A percentile compares a stretch with the other conserved stretches of the same genome.
phyloP scores from a whole-genome alignment of 1,140 invertebrate genomes.

The Ooceraea biroi region DNA sequence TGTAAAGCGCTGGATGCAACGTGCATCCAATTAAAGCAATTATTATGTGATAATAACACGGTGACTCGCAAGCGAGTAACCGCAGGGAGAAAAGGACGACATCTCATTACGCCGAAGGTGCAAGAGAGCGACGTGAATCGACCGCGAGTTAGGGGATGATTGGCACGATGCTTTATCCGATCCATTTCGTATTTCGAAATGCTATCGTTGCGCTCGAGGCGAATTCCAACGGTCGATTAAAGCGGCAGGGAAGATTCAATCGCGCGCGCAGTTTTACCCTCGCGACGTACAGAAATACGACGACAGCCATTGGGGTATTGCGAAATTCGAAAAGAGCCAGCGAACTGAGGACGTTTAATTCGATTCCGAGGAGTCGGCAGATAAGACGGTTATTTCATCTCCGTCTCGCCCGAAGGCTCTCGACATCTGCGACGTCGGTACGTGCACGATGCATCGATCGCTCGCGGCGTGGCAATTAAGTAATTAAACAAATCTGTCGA shows the following conservation, averaged over 20 bases:
- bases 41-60: constrained; percentile 37
- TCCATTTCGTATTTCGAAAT: background rate
- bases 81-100: too few species aligned
- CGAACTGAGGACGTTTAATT: constrained; percentile 51
- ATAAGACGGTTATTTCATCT: constrained; percentile 62
- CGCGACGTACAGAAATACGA: background rate
- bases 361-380: constrained; percentile 45
- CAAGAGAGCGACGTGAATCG: background rate
- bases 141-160: background rate
- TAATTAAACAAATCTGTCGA: constrained; percentile 84
- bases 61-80: background rate
- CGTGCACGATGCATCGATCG: constrained; percentile 63
- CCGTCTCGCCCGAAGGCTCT: constrained; percentile 69
- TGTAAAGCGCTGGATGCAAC: background rate
- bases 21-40: constrained; percentile 7
- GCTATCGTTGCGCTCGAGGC: background rate
- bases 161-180: background rate
- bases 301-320: background rate
- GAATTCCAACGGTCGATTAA: constrained; percentile 17
- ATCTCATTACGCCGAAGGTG: background rate
- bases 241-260: background rate
- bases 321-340: constrained; percentile 24
- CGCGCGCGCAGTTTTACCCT: background rate
- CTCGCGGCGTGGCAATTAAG: constrained; percentile 81
- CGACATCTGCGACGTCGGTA: constrained; percentile 70